phyloP scores from a whole-genome alignment of 2,113 vertebrate genomes.

The Nothoprocta perdicaria region DNA sequence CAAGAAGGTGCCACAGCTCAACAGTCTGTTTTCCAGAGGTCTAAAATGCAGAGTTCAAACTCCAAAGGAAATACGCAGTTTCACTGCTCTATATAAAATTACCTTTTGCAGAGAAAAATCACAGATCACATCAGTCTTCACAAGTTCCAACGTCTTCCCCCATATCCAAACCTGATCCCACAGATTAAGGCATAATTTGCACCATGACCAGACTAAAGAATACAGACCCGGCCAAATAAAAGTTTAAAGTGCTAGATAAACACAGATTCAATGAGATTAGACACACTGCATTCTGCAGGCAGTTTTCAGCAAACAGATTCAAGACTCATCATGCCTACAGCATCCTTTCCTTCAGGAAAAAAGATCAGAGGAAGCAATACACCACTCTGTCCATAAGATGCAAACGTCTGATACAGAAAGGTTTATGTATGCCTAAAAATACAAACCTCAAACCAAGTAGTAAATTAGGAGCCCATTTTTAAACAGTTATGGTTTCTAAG shows the following conservation, averaged over 20 bases:
- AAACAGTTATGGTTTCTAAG: not conserved
- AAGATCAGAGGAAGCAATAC: not conserved
- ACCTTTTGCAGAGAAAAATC: not conserved
- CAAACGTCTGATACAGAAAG: not conserved
- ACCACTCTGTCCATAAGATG: not conserved
- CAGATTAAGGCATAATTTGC: not conserved
- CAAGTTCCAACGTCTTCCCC: not conserved
- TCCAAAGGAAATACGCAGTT: not conserved
- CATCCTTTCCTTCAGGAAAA: not conserved
- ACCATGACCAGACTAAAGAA: not conserved
- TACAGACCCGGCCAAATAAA: not conserved
- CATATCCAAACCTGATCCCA: not conserved
- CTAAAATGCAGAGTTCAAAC: not conserved
- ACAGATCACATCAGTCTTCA: not conserved
- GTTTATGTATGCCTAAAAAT: not conserved
- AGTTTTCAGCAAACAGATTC: not conserved
- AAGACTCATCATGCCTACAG: not conserved
- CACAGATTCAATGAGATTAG: not conserved
- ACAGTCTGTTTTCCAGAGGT: not conserved
- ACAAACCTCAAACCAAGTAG: not conserved
- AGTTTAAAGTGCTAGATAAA: constrained; percentile 6
- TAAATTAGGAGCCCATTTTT: not conserved
- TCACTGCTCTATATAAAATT: not conserved
- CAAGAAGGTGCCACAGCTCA: not conserved
- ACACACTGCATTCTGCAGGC: not conserved